phyloP scores from a whole-genome alignment of 1,140 invertebrate species.

The Saxidomus purpurata region DNA sequence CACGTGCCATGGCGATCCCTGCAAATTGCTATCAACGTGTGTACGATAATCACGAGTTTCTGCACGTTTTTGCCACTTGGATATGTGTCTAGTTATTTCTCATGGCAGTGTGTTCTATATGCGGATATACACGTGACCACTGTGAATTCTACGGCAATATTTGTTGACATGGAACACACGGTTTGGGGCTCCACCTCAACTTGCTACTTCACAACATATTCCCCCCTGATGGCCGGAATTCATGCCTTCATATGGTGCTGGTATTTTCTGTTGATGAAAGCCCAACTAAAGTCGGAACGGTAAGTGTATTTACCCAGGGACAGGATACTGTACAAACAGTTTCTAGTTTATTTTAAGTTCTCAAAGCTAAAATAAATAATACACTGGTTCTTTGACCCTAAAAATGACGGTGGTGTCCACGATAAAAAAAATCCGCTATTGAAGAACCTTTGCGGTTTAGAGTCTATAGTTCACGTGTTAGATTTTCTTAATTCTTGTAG shows the following conservation, averaged over 20 bases:
- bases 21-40: constrained; percentile 13
- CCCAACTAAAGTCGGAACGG: constrained; percentile 49
- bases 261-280: constrained; percentile 54
- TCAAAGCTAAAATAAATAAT: no score
- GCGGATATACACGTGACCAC: constrained; percentile 2
- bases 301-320: constrained; percentile 15
- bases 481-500: no score
- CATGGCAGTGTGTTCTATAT: constrained; percentile 39
- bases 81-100: constrained; percentile 51
- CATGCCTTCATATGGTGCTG: constrained; percentile 64
- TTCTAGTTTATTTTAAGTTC: no score
- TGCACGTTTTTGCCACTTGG: constrained; percentile 57
- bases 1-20: constrained; percentile 50
- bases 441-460: no score
- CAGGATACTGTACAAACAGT: no score
- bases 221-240: neutral
- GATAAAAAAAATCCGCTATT: no score
- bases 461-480: no score
- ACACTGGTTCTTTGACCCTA: no score
- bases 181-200: constrained; percentile 28
- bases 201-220: constrained; percentile 48
- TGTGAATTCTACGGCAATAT: constrained; percentile 20
- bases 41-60: constrained; percentile 58
- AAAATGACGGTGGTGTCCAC: neutral
- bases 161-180: constrained; percentile 35